phyloP scores from a whole-genome alignment of 1,140 invertebrate species.

The Leptinotarsa texana region DNA sequence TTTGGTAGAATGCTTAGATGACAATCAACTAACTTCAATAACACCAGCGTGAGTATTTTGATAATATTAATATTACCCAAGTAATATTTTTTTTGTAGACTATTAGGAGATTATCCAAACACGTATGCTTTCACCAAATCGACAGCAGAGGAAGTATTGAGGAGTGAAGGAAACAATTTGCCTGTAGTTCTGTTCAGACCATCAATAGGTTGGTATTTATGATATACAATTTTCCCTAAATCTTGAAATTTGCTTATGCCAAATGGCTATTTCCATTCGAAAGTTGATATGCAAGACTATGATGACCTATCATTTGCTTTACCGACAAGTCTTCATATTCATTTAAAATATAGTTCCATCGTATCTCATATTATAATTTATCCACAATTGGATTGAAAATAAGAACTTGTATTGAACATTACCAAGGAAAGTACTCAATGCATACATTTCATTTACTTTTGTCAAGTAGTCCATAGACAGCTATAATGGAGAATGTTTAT shows the following conservation, averaged over 20 bases:
- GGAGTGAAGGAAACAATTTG: conserved; percentile 59
- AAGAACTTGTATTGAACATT: no score
- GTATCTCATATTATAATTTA: no score
- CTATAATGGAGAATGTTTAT: no score
- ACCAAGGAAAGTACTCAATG: no score
- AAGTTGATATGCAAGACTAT: no score
- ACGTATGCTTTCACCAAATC: conserved; percentile 67
- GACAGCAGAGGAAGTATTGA: conserved; percentile 63
- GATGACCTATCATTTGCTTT: no score
- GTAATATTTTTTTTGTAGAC: conserved; percentile 34
- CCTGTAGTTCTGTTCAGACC: conserved; percentile 65
- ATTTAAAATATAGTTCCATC: no score
- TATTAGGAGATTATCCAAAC: conserved; percentile 64
- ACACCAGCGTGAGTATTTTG: conserved; percentile 59
- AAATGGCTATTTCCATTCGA: no score
- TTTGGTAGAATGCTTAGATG: conserved; percentile 42
- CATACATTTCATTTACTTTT: no score
- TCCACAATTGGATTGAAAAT: no score
- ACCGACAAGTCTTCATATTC: no score
- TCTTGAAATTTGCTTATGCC: background rate
- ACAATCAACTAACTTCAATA: conserved; percentile 65
- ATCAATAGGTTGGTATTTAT: conserved; percentile 60
- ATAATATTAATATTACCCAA: background rate
- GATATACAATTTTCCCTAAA: background rate
- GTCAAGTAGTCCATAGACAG: no score